Evolutionary conservation across 2,888 invertebrate genomes (phyloP).

Genomic region (Philonicus albiceps): DNA sequence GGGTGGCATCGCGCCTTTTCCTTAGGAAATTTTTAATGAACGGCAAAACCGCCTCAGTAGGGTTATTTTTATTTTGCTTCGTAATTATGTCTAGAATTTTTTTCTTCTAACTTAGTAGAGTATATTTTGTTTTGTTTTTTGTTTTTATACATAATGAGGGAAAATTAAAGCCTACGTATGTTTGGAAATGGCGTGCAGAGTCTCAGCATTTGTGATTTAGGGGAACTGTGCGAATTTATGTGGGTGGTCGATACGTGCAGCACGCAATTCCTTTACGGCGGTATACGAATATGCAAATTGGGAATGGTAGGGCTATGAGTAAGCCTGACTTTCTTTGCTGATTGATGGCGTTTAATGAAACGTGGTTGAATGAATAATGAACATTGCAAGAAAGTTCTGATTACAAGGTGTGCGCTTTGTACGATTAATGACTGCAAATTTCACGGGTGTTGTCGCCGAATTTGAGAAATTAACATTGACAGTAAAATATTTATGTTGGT

Average conservation of each 20-base stretch:
- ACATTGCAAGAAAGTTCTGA: slow-evolving; percentile 1
- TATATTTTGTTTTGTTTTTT: background rate
- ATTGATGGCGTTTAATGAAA: background rate
- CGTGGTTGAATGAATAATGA: slow-evolving; percentile 21
- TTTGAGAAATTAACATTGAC: background rate
- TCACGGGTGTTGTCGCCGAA: background rate
- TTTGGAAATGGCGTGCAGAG: background rate
- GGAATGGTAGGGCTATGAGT: background rate
- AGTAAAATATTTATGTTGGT: too few relatives aligned
- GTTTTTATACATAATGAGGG: background rate
- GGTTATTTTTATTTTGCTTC: background rate
- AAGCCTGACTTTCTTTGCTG: slow-evolving; percentile 9
- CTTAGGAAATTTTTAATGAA: background rate
- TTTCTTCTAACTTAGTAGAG: background rate
- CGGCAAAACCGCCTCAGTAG: background rate
- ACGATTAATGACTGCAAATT: background rate
- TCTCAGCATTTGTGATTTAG: slow-evolving; percentile 6
- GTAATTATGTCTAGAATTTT: background rate
- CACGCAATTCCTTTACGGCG: slow-evolving; percentile 1
- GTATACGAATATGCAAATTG: slow-evolving; percentile 23
- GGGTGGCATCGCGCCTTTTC: background rate
- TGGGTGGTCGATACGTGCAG: slow-evolving; percentile 6
- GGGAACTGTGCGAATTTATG: slow-evolving; percentile 17
- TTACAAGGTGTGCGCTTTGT: background rate
- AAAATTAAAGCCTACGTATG: background rate